Evolutionary conservation across 2,888 invertebrate species (phyloP), one percentile per base, ranked within the genome.

Genomic region (Phyllotreta cruciferae): DNA sequence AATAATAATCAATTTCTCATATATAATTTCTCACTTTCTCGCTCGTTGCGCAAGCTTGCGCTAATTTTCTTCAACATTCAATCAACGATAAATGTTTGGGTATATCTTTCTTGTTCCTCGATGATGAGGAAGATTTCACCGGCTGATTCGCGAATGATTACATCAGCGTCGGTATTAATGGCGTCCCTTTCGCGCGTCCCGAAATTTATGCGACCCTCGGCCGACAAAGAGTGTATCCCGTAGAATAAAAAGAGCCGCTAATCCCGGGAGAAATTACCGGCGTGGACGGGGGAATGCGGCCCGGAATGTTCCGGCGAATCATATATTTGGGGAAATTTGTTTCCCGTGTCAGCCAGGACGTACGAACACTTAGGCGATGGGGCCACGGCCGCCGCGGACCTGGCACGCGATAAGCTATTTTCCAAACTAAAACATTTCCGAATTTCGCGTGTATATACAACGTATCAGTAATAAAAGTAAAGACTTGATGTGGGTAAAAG

Each of bases 241-340:
- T 24, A 56, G 57, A 63, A 67, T 67, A 67, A 67, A 67, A 64
- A 24, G 24, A 67, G 62, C n/a, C 58, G 35, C 52, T 54, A 67
- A 62, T 64, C 67, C 66, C 67, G 50, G 60, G 67, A 67, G 67
- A 67, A 67, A 67, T 67, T 67, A 67, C 64, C 52, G 2, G 24
- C 36, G 41, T 55, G 60, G 45, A 45, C 35, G 47, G 24, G 47
- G 47, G 60, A 63, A 56, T 56, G 49, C 13, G 56, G 49, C 52
- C 62, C 8, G 64, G 64, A 64, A 62, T 60, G 56, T 50, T 60
- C 54, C 58, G 55, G 47, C 52, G 62, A 62, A 66, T 64, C 62
- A 56, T 60, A 62, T 57, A 64, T 66, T 64, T 64, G 37, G 62
- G 57, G 41, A 58, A 64, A 57, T 60, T 67, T 62, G 64, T 56